Percentiles rank a stretch among this genome's conserved stretches.
Conservation (phyloP, 2,797 vertebrate species). For the Buphagus erythrorhynchus region DNA sequence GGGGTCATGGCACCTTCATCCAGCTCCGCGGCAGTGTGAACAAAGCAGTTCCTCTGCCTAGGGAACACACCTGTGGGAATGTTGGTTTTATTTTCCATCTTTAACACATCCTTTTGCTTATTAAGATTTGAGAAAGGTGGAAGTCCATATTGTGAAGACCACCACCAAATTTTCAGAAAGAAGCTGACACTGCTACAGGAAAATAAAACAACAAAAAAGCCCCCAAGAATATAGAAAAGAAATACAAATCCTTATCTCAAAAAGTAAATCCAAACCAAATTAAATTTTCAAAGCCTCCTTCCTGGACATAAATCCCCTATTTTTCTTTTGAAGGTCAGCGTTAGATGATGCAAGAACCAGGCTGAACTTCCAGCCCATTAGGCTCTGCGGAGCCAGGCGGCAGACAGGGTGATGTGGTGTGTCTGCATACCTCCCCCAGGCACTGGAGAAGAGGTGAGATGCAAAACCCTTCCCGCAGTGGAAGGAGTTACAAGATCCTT, state of each 20-base stretch:
- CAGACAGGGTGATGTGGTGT: not conserved
- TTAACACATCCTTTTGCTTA: not conserved
- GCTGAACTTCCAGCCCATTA: slow-evolving; percentile 1
- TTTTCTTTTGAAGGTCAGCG: slow-evolving; percentile 47
- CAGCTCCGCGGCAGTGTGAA: not conserved
- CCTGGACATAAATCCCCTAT: not conserved
- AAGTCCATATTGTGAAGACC: not conserved
- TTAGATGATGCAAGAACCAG: slow-evolving; percentile 24
- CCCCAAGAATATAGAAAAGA: not conserved
- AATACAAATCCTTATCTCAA: not conserved
- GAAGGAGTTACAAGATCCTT: not conserved
- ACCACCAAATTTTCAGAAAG: not conserved
- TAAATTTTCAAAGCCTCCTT: slow-evolving; percentile 40
- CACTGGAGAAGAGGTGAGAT: not conserved
- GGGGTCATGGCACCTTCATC: not conserved
- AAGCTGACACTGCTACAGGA: not conserved
- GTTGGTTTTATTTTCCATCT: fast-evolving
- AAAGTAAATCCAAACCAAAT: slow-evolving; percentile 33
- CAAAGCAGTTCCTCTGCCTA: not conserved
- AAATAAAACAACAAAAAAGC: not conserved
- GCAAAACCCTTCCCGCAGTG: not conserved
- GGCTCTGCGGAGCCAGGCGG: not conserved
- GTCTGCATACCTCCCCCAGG: slow-evolving; percentile 6
- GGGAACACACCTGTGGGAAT: not conserved
- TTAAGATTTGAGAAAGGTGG: not conserved